Evolutionary conservation across 1,140 invertebrate species (phyloP).

Genomic region (Colletes latitarsis): DNA sequence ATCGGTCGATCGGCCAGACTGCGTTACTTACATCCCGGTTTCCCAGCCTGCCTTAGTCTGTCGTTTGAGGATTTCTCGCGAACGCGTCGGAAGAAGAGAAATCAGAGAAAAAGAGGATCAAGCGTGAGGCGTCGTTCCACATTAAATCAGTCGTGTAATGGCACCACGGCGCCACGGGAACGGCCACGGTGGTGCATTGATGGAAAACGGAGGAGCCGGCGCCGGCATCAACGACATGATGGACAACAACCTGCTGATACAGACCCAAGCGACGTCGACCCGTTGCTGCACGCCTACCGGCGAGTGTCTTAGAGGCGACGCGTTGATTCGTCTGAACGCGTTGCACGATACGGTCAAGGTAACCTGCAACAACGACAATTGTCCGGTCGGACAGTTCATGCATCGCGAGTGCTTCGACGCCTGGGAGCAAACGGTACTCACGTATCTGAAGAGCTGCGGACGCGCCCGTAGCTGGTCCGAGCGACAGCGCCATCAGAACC

Average conservation of each 20-base stretch:
- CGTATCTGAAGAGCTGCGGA: slow-evolving; percentile 93
- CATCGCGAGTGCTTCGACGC: slow-evolving; percentile 96
- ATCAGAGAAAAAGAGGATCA: neutral
- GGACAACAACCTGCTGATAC: slow-evolving; percentile 55
- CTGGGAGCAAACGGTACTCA: slow-evolving; percentile 94
- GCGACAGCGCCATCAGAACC: slow-evolving; percentile 94
- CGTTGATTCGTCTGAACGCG: slow-evolving; percentile 86
- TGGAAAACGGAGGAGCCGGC: slow-evolving; percentile 72
- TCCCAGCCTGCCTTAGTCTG: neutral
- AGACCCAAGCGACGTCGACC: slow-evolving; percentile 75
- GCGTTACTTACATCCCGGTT: neutral
- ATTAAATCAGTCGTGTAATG: slow-evolving; percentile 61
- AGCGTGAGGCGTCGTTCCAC: neutral
- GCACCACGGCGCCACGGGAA: slow-evolving; percentile 77
- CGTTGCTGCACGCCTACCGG: slow-evolving; percentile 91
- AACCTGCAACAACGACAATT: slow-evolving; percentile 97
- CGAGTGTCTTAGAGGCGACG: slow-evolving; percentile 87
- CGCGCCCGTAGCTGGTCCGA: slow-evolving; percentile 96
- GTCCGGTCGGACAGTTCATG: slow-evolving; percentile 94
- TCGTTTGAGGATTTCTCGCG: neutral
- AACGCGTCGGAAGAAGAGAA: neutral
- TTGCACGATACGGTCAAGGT: slow-evolving; percentile 92
- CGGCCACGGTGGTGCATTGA: slow-evolving; percentile 72
- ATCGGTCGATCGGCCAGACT: neutral
- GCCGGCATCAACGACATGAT: slow-evolving; percentile 75